Evolutionary conservation across 2,888 invertebrate species (phyloP).

Genomic region (Melinaea menophilus): DNA sequence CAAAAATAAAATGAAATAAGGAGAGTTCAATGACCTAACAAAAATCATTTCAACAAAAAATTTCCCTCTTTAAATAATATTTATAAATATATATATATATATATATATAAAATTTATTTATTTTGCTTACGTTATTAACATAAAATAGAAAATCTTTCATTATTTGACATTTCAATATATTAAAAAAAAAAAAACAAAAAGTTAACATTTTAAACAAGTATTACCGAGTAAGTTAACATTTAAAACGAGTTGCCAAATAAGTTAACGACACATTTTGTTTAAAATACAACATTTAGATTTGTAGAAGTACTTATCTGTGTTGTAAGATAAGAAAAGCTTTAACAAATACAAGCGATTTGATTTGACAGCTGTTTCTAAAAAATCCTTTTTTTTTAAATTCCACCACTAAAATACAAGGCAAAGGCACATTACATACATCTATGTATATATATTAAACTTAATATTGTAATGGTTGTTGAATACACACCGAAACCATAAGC

Average conservation of each 20-base stretch:
- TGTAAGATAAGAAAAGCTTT: neutral
- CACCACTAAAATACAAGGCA: neutral
- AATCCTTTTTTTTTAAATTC: neutral
- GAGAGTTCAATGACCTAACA: neutral
- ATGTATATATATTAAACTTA: neutral
- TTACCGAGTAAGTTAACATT: neutral
- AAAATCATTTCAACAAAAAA: neutral
- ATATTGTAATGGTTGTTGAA: neutral
- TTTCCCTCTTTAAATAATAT: too few relatives aligned
- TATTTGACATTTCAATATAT: too few relatives aligned
- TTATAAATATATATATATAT: too few relatives aligned
- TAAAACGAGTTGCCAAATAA: neutral
- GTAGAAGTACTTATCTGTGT: neutral
- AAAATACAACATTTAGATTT: neutral
- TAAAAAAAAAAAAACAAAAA: neutral
- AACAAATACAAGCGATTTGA: neutral
- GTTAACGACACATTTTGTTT: neutral
- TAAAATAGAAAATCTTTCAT: too few relatives aligned
- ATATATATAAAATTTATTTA: too few relatives aligned
- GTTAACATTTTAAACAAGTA: neutral
- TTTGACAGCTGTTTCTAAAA: neutral
- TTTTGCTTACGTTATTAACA: too few relatives aligned
- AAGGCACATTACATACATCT: neutral
- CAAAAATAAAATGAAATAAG: conserved; percentile 1
- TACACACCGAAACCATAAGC: neutral